These are phyloP conservation scores for Calephelis virginiensis DNA, from an alignment of 1,140 invertebrate species.

Conservation along the genomic window DNA sequence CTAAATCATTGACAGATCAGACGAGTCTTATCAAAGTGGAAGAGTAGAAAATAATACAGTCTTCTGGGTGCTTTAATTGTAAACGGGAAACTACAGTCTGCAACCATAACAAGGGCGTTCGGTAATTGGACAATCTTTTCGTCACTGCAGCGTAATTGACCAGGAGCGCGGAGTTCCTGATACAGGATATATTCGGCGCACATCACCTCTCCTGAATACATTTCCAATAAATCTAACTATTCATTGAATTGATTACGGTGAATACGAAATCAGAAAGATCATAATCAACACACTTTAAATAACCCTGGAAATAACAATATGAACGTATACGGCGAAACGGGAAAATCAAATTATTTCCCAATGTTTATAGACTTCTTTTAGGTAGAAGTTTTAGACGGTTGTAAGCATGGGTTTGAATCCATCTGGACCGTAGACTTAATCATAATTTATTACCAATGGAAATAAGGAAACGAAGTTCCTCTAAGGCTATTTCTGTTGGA, in stretches of 20 bases:
- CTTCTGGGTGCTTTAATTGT: conserved; percentile 3
- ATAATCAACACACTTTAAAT: too few relatives aligned
- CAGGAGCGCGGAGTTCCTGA: conserved; percentile 5
- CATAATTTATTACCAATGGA: too few relatives aligned
- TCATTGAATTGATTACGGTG: conserved; percentile 23
- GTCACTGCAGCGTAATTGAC: conserved; percentile 17
- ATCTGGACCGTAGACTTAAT: too few relatives aligned
- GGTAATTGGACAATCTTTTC: conserved; percentile 35
- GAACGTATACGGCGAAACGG: too few relatives aligned
- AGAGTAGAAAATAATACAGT: neutral
- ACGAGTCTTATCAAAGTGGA: conserved; percentile 8
- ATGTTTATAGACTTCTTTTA: too few relatives aligned
- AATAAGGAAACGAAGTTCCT: too few relatives aligned
- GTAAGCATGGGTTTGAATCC: too few relatives aligned
- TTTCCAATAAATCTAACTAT: conserved; percentile 46
- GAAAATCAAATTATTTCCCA: too few relatives aligned
- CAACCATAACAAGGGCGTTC: conserved; percentile 17
- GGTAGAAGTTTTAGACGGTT: too few relatives aligned
- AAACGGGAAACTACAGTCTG: neutral
- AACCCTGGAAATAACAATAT: too few relatives aligned
- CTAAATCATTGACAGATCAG: neutral
- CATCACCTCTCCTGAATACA: conserved; percentile 23
- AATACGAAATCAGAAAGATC: too few relatives aligned
- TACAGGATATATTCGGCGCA: conserved; percentile 35
- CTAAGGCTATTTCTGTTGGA: too few relatives aligned